Evolutionary conservation across 2,797 vertebrate species (phyloP), one percentile per base, ranked within the genome.

Genomic region (Silurus lanzhouensis): DNA sequence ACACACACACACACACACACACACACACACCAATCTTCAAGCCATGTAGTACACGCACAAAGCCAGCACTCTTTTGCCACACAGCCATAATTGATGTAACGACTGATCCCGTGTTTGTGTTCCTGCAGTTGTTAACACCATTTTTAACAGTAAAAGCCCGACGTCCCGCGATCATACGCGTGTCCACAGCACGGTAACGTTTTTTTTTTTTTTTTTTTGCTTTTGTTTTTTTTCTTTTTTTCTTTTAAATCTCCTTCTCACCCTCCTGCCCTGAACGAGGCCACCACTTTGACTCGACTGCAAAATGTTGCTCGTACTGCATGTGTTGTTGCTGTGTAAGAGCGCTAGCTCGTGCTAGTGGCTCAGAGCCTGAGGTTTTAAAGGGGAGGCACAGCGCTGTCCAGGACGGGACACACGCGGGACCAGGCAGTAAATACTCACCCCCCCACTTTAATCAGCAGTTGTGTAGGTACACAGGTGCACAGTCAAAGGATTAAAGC

Each of bases 341-440:
- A 84, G 89, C 84, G 38, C 89, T 90, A 87, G 87, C 89, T 87
- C 81, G 84, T 88, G 82, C 89, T 88, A 86, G 88, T 13, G 80
- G 81, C 89, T 87, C 89, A 90, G 84, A 88, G 80, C 86, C 86
- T 81, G 86, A 87, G 83, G 84, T 90, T 88, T 89, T 89, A 88
- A 89, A 90, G 90, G 89, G 84, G 88, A 89, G 83, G 90, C 87
- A 76, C 90, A 83, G 88, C 91, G 90, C 89, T 89, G 87, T 91
- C 89, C 97, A 97, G 96, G 97, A 99, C 97, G 97, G 87, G 90
- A 93, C 90, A 96, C 97, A 96, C 97, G 96, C 97, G 96, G 98
- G 96, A 99, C 97, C 95, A 97, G 97, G 97, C 98, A 98, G 97
- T 99, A 99, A 98, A 98, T 98, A 97, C 97, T 96, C 98, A 96